phyloP scores from a whole-genome alignment of 2,797 vertebrate species.

The Xenops minutus region DNA sequence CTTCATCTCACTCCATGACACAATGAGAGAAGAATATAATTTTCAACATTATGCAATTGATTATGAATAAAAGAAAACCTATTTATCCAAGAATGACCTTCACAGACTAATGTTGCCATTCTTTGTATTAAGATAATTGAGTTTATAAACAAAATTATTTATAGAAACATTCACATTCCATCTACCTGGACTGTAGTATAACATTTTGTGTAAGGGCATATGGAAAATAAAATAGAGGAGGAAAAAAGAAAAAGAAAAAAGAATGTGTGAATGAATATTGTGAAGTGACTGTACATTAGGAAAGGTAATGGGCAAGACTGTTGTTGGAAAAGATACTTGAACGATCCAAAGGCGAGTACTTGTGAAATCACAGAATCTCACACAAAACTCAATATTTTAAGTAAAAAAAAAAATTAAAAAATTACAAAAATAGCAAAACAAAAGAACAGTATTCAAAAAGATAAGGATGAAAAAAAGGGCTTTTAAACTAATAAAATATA shows the following conservation, averaged over 20 bases:
- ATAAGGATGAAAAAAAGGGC: neutral
- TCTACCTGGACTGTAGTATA: neutral
- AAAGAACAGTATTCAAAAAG: neutral
- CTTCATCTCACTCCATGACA: neutral
- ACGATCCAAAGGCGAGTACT: accelerated
- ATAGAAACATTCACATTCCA: neutral
- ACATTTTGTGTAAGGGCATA: neutral
- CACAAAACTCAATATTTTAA: neutral
- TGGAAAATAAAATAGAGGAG: neutral
- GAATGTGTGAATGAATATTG: neutral
- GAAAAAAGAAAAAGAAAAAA: neutral
- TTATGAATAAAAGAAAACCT: neutral
- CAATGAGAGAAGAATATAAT: neutral
- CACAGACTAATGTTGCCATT: neutral
- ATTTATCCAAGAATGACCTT: neutral
- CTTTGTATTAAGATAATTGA: neutral
- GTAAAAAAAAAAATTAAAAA: too few relatives aligned
- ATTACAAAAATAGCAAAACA: neutral
- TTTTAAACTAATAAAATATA: neutral
- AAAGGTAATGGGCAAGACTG: neutral
- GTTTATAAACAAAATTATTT: neutral
- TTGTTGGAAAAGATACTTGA: neutral
- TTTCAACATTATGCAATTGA: neutral
- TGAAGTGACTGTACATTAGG: neutral
- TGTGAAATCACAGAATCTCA: neutral